A percentile compares a stretch with the other conserved stretches of the same genome.
Evolutionary conservation across 2,113 vertebrate species (phyloP).

Genomic region (Platichthys stellatus): DNA sequence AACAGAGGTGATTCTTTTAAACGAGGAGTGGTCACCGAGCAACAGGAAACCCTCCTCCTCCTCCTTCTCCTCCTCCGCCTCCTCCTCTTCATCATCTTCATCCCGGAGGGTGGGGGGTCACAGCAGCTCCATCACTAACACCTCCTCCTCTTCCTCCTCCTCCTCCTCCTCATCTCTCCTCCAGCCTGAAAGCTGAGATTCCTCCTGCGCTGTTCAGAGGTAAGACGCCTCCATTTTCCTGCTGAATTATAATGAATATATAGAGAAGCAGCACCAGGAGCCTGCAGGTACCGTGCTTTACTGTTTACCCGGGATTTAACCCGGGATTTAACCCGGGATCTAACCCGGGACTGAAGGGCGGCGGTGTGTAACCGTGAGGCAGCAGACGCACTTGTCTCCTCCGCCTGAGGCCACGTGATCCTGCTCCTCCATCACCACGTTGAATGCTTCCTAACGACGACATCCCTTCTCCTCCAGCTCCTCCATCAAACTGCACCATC

Average conservation of each 20-base stretch:
- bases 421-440: background rate
- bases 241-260: too few relatives aligned
- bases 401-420: background rate
- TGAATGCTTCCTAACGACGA: background rate
- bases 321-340: too few relatives aligned
- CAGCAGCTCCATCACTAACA: slow-evolving; percentile 12
- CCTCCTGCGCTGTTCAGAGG: background rate
- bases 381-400: background rate
- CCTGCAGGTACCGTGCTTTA: too few relatives aligned
- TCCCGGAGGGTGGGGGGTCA: background rate
- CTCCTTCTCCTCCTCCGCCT: background rate
- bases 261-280: too few relatives aligned
- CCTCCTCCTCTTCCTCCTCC: slow-evolving; percentile 26
- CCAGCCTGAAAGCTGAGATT: background rate
- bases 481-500: too few relatives aligned
- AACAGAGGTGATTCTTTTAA: background rate
- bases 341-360: background rate
- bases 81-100: background rate
- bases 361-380: too few relatives aligned
- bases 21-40: background rate
- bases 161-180: slow-evolving; percentile 3
- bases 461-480: background rate
- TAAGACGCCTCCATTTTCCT: background rate
- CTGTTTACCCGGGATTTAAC: background rate
- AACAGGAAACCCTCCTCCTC: background rate